phyloP scores from a whole-genome alignment of 2,888 invertebrate species.

The Melieria crassipennis region DNA sequence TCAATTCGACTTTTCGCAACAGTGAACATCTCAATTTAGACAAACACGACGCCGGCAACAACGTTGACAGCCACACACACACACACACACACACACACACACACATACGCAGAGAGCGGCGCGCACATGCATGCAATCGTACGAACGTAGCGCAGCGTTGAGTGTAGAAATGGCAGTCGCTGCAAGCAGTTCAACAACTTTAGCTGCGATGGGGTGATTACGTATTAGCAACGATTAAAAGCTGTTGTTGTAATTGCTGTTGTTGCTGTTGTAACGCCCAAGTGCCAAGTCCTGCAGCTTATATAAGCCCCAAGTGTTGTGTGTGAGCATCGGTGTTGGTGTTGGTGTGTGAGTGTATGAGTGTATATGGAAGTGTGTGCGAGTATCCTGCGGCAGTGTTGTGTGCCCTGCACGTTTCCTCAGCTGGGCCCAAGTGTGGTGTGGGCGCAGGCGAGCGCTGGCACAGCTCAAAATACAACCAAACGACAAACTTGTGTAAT shows the following conservation, averaged over 20 bases:
- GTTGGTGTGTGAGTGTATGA: not conserved
- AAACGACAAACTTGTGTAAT: conserved; percentile 43
- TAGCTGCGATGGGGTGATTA: conserved; percentile 33
- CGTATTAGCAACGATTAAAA: conserved; percentile 43
- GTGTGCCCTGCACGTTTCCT: not conserved
- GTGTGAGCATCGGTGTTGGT: not conserved
- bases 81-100: not conserved
- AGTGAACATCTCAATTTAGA: conserved; percentile 43
- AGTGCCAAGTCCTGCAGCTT: conserved; percentile 3
- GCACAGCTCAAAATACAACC: conserved; percentile 23
- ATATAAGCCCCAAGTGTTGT: conserved; percentile 8
- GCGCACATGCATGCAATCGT: not conserved
- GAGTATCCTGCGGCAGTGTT: not conserved
- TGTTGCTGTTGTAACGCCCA: not conserved
- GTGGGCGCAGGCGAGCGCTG: too few relatives aligned
- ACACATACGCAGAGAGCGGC: not conserved
- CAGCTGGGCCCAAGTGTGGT: too few relatives aligned
- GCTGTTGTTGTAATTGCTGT: conserved; percentile 12
- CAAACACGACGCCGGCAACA: conserved; percentile 36
- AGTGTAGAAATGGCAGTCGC: too few relatives aligned
- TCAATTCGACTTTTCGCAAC: conserved; percentile 43
- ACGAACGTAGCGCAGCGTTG: not conserved
- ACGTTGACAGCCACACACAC: conserved; percentile 29
- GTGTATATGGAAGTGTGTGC: not conserved
- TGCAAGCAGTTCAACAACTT: conserved; percentile 37